Percentiles rank a stretch among this genome's conserved stretches.
These are phyloP conservation scores for Oasisia sp. DNA, from an alignment of 2,888 invertebrate species.

Conservation along the genomic window DNA sequence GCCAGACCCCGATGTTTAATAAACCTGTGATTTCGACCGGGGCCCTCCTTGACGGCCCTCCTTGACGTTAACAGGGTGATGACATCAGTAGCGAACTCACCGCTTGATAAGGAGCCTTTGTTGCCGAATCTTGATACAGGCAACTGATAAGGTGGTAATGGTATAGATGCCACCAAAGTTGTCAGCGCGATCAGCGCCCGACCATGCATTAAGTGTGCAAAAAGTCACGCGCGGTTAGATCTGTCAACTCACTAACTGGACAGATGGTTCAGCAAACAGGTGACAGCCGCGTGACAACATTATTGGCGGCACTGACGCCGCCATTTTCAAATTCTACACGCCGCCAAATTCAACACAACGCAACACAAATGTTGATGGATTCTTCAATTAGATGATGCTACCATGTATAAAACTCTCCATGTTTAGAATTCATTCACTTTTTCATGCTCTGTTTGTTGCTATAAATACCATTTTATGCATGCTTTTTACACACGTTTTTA, in stretches of 20 bases:
- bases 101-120: not conserved
- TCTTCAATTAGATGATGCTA: not conserved
- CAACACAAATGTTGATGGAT: not conserved
- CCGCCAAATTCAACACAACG: not conserved
- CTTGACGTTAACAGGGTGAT: not conserved
- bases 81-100: not conserved
- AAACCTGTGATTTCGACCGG: not conserved
- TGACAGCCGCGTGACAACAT: not conserved
- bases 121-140: not conserved
- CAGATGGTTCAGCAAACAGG: not conserved
- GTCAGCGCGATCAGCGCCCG: not conserved
- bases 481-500: not conserved
- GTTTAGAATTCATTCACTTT: not conserved
- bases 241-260: not conserved
- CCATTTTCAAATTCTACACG: not conserved
- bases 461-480: not conserved
- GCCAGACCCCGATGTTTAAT: not conserved
- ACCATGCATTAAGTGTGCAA: not conserved
- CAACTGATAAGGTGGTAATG: not conserved
- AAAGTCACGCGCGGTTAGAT: not conserved
- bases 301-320: not conserved
- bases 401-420: not conserved
- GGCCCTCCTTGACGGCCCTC: not conserved
- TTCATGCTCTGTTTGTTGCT: not conserved
- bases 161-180: constrained; percentile 4